phyloP scores from a whole-genome alignment of 2,797 vertebrate genomes.

The Xiphorhynchus erythropygius region DNA sequence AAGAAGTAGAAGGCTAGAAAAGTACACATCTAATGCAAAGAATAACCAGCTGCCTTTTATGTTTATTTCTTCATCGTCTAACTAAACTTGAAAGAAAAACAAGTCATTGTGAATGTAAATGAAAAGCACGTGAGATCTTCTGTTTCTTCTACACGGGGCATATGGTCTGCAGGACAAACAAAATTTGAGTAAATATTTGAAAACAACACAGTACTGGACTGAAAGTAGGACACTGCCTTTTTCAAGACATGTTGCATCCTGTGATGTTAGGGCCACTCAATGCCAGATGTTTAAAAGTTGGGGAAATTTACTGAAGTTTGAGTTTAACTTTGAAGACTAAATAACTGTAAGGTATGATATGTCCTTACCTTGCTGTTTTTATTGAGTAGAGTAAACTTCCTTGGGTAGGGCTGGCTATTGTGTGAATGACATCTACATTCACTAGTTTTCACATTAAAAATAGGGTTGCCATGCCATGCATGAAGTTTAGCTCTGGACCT shows the following conservation, averaged over 20 bases:
- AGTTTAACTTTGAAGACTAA: neutral
- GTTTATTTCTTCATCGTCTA: neutral
- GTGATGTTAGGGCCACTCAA: neutral
- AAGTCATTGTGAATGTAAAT: neutral
- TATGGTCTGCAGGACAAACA: neutral
- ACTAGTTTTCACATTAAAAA: neutral
- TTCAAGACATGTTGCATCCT: neutral
- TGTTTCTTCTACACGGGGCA: neutral
- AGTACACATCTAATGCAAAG: neutral
- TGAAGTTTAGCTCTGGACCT: neutral
- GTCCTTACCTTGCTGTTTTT: neutral
- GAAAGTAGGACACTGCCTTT: neutral
- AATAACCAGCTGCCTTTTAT: neutral
- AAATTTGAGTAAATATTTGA: neutral
- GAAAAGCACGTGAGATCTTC: neutral
- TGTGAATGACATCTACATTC: accelerated
- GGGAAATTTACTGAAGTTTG: neutral
- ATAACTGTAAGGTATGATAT: neutral
- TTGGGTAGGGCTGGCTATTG: neutral
- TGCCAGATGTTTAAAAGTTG: neutral
- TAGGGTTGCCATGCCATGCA: accelerated
- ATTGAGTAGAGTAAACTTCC: neutral
- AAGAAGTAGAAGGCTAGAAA: neutral
- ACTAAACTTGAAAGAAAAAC: neutral
- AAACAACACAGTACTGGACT: neutral